Base-by-base conservation (phyloP, 2,888 invertebrate genomes). In the Xestobium rufovillosum region DNA sequence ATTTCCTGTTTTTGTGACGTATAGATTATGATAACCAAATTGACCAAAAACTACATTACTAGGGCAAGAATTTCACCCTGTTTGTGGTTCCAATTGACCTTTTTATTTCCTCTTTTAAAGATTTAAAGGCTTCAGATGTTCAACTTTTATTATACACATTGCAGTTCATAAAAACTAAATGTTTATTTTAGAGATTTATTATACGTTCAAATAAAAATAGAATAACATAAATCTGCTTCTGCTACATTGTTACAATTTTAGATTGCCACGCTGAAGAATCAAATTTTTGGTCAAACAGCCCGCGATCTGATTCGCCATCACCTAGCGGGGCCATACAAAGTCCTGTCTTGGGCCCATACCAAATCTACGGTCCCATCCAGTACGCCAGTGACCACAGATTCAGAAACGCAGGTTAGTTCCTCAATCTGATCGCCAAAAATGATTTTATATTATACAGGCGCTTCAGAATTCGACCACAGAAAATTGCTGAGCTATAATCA, bases 261-360 rank as follows among this genome's bases (percentile, higher is more conserved):
- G 47, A 41, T 3, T 32, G 31, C 12, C 23, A 19, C 6, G 57
- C 54, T 4, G 63, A 63, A 14, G 63, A 63, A 39, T 60, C 63
- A 17, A 63, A 58, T 44, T 60, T 61, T 46, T 63, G 62, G 62
- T 58, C 60, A 14, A 60, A 55, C 36, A 61, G 61, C 44, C 62
- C 63, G 4, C 43, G 62, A 47, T 61, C 61, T n/a, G 61, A 62
- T 44, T 60, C 61, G 3, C 59, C 60, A 13, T 60, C 60, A 1
- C 59, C 61, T 15, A 59, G 49, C 41, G 49, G 49, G 31, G 50
- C 48, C 31, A 39, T 51, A 23, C 52, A 53, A 45, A 55, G 53
- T 48, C 45, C 51, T 26, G 43, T 60, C 34, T 53, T 53, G 28
- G 52, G 49, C 33, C 50, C 55, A 17, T 62, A 61, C 43, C 55